Conservation (phyloP, 1,140 invertebrate genomes). For the Aradophagus sp. region DNA sequence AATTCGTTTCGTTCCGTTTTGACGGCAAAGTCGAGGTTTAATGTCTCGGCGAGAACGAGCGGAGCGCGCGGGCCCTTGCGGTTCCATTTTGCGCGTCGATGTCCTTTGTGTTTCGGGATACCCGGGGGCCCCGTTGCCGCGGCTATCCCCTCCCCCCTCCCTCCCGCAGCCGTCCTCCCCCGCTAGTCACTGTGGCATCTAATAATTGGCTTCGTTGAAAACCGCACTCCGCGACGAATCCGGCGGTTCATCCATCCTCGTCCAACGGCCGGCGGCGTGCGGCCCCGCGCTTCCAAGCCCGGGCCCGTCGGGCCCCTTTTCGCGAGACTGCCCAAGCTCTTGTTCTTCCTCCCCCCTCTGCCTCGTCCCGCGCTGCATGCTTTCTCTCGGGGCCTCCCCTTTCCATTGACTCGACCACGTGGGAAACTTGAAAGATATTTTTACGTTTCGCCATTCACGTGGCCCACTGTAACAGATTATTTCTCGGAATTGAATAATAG, state of each 20-base stretch:
- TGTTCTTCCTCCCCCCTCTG: conserved; percentile 25
- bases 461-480: conserved; percentile 73
- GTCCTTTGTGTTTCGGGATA: conserved; percentile 56
- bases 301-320: conserved; percentile 59
- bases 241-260: conserved; percentile 54
- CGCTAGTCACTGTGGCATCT: conserved; percentile 64
- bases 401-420: conserved; percentile 70
- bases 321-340: conserved; percentile 44
- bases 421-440: conserved; percentile 70
- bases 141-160: conserved; percentile 9
- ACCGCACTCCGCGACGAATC: conserved; percentile 75
- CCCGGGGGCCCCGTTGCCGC: conserved; percentile 50
- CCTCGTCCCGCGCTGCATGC: conserved; percentile 17
- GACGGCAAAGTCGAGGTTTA: too few relatives aligned
- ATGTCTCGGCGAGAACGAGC: too few relatives aligned
- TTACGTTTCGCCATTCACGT: conserved; percentile 75
- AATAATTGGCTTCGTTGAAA: conserved; percentile 75
- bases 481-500: conserved; percentile 68
- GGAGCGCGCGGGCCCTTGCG: conserved; percentile 9
- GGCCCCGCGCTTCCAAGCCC: conserved; percentile 26
- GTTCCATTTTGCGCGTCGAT: conserved; percentile 50
- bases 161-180: conserved; percentile 21
- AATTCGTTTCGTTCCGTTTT: too few relatives aligned
- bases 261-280: conserved; percentile 47
- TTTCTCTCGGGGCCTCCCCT: conserved; percentile 46